Conservation (phyloP, 2,888 invertebrate species). For the Lochmaea crataegi region DNA sequence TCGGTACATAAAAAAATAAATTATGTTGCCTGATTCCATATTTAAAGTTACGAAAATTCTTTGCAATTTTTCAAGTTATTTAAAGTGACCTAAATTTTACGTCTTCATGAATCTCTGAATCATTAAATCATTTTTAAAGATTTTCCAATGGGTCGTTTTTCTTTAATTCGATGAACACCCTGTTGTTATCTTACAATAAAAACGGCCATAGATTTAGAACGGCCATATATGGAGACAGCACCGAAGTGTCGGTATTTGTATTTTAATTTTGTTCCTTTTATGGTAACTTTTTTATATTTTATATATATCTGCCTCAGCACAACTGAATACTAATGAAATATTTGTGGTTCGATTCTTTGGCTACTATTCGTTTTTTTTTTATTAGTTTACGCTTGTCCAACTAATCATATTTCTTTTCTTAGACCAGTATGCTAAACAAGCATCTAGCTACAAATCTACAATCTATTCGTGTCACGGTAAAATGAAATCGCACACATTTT, state of each 20-base stretch:
- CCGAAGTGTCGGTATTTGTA: conserved; percentile 1
- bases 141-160: no score
- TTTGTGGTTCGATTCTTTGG: conserved; percentile 10
- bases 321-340: conserved; percentile 14
- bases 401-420: conserved; percentile 14
- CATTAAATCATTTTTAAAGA: no score
- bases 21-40: no score
- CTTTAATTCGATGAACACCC: neutral
- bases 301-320: conserved; percentile 6
- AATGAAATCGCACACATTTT: conserved; percentile 27
- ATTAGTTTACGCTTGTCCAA: conserved; percentile 10
- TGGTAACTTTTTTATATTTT: conserved; percentile 8
- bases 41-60: no score
- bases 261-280: conserved; percentile 15
- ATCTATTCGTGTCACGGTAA: conserved; percentile 27
- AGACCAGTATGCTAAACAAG: conserved; percentile 14
- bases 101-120: no score
- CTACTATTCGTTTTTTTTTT: neutral
- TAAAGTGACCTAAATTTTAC: no score
- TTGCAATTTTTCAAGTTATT: no score
- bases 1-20: no score
- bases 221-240: neutral
- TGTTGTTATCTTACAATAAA: neutral
- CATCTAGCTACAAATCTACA: conserved; percentile 27
- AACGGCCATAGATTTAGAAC: neutral